Evolutionary conservation across 2,113 vertebrate species (phyloP).

Genomic region (Cyprinus carpio): DNA sequence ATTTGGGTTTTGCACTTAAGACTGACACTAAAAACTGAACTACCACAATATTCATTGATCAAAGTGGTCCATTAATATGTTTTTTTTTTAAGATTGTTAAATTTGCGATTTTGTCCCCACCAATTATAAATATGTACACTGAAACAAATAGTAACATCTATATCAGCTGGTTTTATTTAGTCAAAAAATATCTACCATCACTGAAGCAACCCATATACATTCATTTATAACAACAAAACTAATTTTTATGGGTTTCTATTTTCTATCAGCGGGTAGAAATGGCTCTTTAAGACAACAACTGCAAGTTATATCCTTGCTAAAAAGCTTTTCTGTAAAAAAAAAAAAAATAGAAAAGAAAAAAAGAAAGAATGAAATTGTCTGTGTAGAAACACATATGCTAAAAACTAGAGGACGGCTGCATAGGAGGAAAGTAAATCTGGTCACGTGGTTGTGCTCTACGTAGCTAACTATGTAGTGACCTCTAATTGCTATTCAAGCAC

Average conservation of each 20-base stretch:
- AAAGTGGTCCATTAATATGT: neutral
- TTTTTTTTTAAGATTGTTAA: neutral
- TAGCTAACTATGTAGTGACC: neutral
- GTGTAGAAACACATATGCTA: neutral
- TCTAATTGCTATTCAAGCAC: neutral
- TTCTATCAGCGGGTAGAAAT: neutral
- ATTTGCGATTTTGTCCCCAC: neutral
- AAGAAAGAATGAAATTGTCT: neutral
- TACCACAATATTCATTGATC: neutral
- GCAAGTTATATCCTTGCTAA: neutral
- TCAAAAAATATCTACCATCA: neutral
- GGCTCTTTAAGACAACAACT: neutral
- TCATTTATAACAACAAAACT: neutral
- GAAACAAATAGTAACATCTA: neutral
- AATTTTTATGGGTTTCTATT: neutral
- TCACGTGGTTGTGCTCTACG: slow-evolving; percentile 21
- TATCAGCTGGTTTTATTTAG: neutral
- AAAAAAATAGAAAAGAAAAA: neutral
- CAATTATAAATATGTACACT: neutral
- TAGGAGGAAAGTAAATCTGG: slow-evolving; percentile 38
- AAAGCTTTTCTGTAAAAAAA: neutral
- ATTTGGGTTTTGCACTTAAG: neutral
- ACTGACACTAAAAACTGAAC: neutral
- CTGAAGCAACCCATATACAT: neutral
- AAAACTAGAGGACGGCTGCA: slow-evolving; percentile 15